These are phyloP conservation scores for Thysanoteuthis rhombus DNA, from an alignment of 2,888 invertebrate genomes.

Conservation along the genomic window DNA sequence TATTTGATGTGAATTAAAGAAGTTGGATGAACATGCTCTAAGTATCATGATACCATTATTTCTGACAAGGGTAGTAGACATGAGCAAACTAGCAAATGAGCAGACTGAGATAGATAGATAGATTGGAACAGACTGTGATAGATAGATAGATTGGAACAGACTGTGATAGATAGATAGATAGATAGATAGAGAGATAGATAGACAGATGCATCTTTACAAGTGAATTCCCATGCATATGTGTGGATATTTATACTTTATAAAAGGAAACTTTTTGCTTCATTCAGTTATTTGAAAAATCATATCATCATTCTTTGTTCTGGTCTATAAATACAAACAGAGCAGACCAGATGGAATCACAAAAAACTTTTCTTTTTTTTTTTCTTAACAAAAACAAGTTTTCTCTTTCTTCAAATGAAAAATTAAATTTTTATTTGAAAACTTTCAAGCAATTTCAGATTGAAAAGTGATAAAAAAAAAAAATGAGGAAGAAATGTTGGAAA, in stretches of 20 bases:
- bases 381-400: not conserved
- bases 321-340: not conserved
- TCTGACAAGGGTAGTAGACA: too few relatives aligned
- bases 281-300: not conserved
- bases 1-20: too few relatives aligned
- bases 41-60: too few relatives aligned
- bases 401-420: not conserved
- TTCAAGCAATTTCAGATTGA: not conserved
- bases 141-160: not conserved
- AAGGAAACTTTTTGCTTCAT: not conserved
- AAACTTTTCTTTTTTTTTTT: not conserved
- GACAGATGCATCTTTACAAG: not conserved
- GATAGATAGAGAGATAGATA: not conserved
- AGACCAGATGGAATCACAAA: not conserved
- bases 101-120: not conserved
- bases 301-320: not conserved
- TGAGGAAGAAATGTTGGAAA: not conserved
- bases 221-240: not conserved
- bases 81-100: too few relatives aligned
- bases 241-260: not conserved
- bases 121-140: not conserved
- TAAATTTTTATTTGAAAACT: conserved; percentile 12
- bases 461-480: not conserved
- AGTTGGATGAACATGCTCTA: too few relatives aligned
- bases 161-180: not conserved